A percentile compares a stretch with the other conserved stretches of the same genome.
Conservation (phyloP, 2,113 vertebrate species). For the Rhombomys opimus region DNA sequence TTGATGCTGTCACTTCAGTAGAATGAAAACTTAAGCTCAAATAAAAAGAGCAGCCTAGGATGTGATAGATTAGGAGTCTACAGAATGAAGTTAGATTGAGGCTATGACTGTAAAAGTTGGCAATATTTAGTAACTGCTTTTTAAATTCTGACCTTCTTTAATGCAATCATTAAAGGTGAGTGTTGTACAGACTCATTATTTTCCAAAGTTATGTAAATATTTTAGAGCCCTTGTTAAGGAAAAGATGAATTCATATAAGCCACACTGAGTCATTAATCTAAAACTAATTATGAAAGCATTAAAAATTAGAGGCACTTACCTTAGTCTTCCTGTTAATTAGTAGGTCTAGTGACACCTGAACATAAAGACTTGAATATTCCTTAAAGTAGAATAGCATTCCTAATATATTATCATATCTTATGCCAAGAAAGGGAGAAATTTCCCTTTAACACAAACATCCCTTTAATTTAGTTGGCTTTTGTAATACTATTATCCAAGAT, state of each 20-base stretch:
- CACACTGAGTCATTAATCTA: not conserved
- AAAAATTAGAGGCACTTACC: not conserved
- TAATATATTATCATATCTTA: not conserved
- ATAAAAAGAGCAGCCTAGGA: slow-evolving; percentile 52
- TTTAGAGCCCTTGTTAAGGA: not conserved
- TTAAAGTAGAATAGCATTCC: not conserved
- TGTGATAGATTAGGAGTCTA: not conserved
- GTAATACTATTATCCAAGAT: not conserved
- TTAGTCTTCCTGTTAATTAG: not conserved
- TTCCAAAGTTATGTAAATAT: slow-evolving; percentile 23
- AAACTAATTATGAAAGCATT: not conserved
- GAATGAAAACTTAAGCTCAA: slow-evolving; percentile 59
- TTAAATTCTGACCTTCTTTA: not conserved
- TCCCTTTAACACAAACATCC: not conserved
- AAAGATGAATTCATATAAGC: not conserved
- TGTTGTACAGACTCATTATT: not conserved
- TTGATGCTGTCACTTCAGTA: slow-evolving; percentile 67
- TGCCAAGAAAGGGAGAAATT: not conserved
- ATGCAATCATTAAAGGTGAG: not conserved
- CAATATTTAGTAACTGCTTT: not conserved
- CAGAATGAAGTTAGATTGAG: slow-evolving; percentile 27
- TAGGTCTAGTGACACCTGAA: not conserved
- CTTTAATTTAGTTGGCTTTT: not conserved
- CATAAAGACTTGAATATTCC: not conserved
- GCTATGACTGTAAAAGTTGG: not conserved